Conservation (phyloP, 2,888 invertebrate species). For the Drosophila diplacantha region DNA sequence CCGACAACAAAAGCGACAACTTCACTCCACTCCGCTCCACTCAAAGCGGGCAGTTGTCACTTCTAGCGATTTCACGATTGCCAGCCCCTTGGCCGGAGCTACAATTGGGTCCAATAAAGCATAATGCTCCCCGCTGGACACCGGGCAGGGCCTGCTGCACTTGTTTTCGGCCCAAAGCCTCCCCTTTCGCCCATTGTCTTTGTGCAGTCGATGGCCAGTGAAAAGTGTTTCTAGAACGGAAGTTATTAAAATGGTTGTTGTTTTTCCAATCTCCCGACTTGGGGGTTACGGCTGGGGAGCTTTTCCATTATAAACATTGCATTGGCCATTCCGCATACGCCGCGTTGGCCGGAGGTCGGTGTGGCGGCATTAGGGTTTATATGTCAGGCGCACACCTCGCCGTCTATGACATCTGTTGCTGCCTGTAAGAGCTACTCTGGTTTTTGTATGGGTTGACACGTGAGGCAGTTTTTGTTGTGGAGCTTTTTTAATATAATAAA, state of each 20-base stretch:
- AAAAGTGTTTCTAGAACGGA: slow-evolving; percentile 70
- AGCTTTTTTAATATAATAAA: background rate
- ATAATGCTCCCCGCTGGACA: slow-evolving; percentile 39
- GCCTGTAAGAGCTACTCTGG: slow-evolving; percentile 7
- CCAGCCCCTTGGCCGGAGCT: slow-evolving; percentile 15
- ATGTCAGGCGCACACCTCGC: slow-evolving; percentile 48
- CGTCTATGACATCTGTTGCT: slow-evolving; percentile 61
- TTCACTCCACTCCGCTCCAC: slow-evolving; percentile 34
- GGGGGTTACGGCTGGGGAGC: slow-evolving; percentile 37
- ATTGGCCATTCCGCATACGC: slow-evolving; percentile 66
- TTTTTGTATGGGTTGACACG: slow-evolving; percentile 23
- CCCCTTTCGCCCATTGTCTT: slow-evolving; percentile 50
- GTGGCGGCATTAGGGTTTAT: slow-evolving; percentile 62
- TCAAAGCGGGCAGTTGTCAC: slow-evolving; percentile 30
- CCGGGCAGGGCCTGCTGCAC: slow-evolving; percentile 43
- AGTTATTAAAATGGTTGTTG: slow-evolving; percentile 67
- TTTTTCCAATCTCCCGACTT: slow-evolving; percentile 19
- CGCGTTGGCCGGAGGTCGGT: slow-evolving; percentile 29
- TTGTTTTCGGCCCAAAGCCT: slow-evolving; percentile 35
- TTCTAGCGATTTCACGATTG: slow-evolving; percentile 33
- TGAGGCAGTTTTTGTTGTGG: background rate
- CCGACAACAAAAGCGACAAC: slow-evolving; percentile 60
- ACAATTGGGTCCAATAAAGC: slow-evolving; percentile 54
- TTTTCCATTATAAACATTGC: slow-evolving; percentile 36
- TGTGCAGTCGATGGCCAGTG: slow-evolving; percentile 50